Evolutionary conservation across 2,888 invertebrate species (phyloP).

Genomic region (Candidula unifasciata): DNA sequence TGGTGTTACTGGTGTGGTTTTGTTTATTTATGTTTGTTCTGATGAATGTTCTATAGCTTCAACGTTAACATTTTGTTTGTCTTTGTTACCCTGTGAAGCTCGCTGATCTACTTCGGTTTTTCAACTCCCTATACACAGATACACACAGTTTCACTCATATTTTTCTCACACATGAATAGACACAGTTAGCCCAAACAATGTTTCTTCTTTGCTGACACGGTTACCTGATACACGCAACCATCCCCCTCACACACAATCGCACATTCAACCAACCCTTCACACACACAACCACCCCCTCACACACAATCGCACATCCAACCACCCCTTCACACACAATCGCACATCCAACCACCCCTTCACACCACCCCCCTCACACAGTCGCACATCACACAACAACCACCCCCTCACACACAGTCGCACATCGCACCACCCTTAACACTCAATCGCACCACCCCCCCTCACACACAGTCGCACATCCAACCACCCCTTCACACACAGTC

Average conservation of each 20-base stretch:
- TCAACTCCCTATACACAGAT: too few species aligned
- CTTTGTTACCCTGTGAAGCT: too few species aligned
- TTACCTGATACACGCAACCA: too few species aligned
- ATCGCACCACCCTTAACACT: conserved; percentile 3
- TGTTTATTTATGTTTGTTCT: too few species aligned
- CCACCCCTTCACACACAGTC: not conserved
- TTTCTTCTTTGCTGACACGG: too few species aligned
- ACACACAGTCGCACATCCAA: conserved; percentile 6
- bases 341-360: not conserved
- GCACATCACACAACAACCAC: conserved; percentile 9
- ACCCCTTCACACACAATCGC: not conserved
- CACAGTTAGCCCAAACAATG: too few species aligned
- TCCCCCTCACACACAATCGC: not conserved
- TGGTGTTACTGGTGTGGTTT: too few species aligned
- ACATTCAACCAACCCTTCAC: not conserved
- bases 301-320: not conserved
- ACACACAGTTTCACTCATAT: too few species aligned
- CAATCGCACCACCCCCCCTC: not conserved
- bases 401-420: not conserved
- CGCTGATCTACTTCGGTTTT: too few species aligned
- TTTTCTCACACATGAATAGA: too few species aligned
- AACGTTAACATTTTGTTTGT: too few species aligned
- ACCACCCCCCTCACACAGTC: not conserved
- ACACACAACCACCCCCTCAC: not conserved
- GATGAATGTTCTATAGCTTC: too few species aligned